A percentile compares a stretch with the other conserved stretches of the same genome.
phyloP scores from a whole-genome alignment of 2,113 vertebrate genomes.

The Pseudolaguvia tuberculata region DNA sequence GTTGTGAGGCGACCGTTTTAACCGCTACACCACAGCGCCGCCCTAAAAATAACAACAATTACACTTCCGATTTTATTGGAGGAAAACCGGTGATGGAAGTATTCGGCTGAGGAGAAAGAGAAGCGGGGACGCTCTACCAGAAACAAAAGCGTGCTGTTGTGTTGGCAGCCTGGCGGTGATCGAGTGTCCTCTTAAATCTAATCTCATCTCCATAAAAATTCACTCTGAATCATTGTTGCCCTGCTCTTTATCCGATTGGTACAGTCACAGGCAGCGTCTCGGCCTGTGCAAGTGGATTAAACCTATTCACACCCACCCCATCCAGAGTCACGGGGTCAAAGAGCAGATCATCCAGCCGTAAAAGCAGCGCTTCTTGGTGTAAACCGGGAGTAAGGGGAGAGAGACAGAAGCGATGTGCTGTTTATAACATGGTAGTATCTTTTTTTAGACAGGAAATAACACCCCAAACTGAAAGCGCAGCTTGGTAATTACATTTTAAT shows the following conservation, averaged over 20 bases:
- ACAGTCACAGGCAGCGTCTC: constrained; percentile 14
- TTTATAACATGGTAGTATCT: constrained; percentile 6
- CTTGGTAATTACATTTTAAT: constrained; percentile 29
- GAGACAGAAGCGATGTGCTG: background rate
- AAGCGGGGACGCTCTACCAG: background rate
- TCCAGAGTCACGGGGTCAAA: constrained; percentile 20
- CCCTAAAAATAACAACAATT: no score
- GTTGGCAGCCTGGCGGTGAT: constrained; percentile 4
- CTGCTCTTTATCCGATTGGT: constrained; percentile 8
- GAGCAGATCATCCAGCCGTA: constrained; percentile 10
- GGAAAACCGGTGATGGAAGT: background rate
- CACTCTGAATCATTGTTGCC: constrained; percentile 15
- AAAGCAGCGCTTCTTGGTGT: background rate
- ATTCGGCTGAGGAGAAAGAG: background rate
- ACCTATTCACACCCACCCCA: background rate
- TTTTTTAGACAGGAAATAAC: constrained; percentile 19
- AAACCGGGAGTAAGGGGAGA: background rate
- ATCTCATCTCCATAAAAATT: constrained; percentile 31
- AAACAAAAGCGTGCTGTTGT: background rate
- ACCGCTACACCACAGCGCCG: no score
- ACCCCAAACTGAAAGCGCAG: constrained; percentile 23
- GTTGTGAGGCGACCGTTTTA: no score
- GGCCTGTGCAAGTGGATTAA: constrained; percentile 23
- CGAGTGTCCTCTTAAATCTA: constrained; percentile 14
- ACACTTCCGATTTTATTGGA: no score